Base-by-base conservation (phyloP, 2,888 invertebrate genomes). In the Mesorhabditis belari region DNA sequence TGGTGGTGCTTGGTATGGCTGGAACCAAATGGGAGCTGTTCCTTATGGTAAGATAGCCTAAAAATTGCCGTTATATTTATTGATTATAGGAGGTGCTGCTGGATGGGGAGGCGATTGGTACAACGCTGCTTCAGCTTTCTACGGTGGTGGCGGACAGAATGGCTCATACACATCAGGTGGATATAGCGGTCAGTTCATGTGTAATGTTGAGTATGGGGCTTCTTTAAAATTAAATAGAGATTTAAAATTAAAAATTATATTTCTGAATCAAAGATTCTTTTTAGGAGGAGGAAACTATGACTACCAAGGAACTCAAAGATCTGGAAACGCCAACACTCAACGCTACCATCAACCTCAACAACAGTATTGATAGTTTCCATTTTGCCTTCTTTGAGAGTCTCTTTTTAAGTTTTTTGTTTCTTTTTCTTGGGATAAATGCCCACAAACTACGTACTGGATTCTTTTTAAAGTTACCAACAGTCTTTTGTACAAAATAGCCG, bases 31-130 rank as follows among this genome's bases (percentile, higher is more conserved):
- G 61, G 75, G 72, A 60, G 73, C 69, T 49, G 61, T 71, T 28
- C 72, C 73, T n/a, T 76, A 76, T 62, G 71, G 70, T 44, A n/a
- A n/a, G n/a, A n/a, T n/a, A n/a, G n/a, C n/a, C n/a, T n/a, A n/a
- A n/a, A n/a, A n/a, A n/a, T n/a, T n/a, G n/a, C n/a, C n/a, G n/a
- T n/a, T n/a, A n/a, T n/a, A n/a, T n/a, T n/a, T n/a, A n/a, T n/a
- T n/a, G n/a, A n/a, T n/a, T n/a, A n/a, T n/a, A n/a, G 29, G 60
- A 49, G 69, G 61, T 29, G 66, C 62, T 21, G 66, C 59, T 35
- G 66, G 57, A 17, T 68, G 72, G 65, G 69, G 70, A 57, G 61
- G 61, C 21, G 75, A 75, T 49, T 75, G 75, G 75, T 74, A 74
- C 60, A 63, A 66, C 53, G 63, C 63, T 29, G 63, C 65, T 55